Evolutionary conservation across 1,140 invertebrate genomes (phyloP).

Genomic region (Bombus sibiricus): DNA sequence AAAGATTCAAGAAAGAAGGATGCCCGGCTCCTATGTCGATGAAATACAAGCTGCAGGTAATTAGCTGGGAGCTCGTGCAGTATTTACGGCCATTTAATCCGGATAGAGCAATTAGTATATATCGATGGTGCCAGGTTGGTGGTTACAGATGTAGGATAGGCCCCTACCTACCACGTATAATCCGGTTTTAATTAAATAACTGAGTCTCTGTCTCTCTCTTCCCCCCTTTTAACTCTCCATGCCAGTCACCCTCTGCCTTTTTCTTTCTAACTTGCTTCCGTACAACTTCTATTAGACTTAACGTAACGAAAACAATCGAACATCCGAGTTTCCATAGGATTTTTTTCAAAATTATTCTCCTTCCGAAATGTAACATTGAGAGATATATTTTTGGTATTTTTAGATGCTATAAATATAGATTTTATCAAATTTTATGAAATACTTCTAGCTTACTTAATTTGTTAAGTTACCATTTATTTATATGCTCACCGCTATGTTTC

Average conservation of each 20-base stretch:
- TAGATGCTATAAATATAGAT: no score
- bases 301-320: no score
- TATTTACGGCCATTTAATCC: constrained; percentile 73
- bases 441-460: no score
- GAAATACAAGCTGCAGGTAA: constrained; percentile 60
- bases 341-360: no score
- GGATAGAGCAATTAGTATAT: constrained; percentile 74
- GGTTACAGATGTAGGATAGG: constrained; percentile 63
- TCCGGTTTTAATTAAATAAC: constrained; percentile 81
- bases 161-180: constrained; percentile 67
- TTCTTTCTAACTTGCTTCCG: not conserved
- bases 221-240: constrained; percentile 1
- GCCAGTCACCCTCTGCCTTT: not conserved
- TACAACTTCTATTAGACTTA: no score
- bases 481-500: no score
- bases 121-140: constrained; percentile 57
- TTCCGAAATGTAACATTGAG: rapidly evolving
- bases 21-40: not conserved
- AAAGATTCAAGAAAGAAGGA: constrained; percentile 36
- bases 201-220: constrained; percentile 48
- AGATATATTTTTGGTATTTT: no score
- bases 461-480: no score
- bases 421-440: no score
- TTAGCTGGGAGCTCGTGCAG: constrained; percentile 57
- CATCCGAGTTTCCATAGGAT: no score